Evolutionary conservation across 2,888 invertebrate genomes (phyloP).

Genomic region (Ashinkailepas kermadecensis): DNA sequence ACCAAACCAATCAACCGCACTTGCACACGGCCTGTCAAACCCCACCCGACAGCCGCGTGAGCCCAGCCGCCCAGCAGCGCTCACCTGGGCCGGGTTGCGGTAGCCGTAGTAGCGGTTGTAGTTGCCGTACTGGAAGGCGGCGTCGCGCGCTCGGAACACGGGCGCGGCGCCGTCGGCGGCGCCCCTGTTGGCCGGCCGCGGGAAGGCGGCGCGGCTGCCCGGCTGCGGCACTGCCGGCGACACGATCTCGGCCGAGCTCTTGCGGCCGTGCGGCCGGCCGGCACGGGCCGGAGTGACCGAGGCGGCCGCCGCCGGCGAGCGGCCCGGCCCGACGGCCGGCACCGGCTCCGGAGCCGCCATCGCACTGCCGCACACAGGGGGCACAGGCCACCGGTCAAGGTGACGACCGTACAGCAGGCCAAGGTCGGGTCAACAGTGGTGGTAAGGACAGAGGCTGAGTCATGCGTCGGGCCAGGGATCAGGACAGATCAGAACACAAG

Average conservation of each 20-base stretch:
- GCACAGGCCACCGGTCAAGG: too few species aligned
- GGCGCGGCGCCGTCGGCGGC: conserved; percentile 27
- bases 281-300: conserved; percentile 27
- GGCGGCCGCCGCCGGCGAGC: conserved; percentile 26
- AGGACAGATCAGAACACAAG: too few species aligned
- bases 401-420: too few species aligned
- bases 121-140: conserved; percentile 87
- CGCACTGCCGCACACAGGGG: too few species aligned
- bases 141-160: conserved; percentile 62
- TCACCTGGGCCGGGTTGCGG: conserved; percentile 62
- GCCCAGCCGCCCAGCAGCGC: background rate
- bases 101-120: conserved; percentile 96
- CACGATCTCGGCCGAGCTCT: conserved; percentile 72
- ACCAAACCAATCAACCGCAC: too few species aligned
- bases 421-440: too few species aligned
- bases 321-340: conserved; percentile 27
- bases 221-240: conserved; percentile 87
- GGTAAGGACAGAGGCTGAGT: too few species aligned
- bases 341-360: conserved; percentile 28
- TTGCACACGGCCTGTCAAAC: background rate
- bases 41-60: background rate
- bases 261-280: conserved; percentile 12
- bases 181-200: conserved; percentile 27
- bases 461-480: too few species aligned
- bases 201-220: conserved; percentile 44